Percentiles rank a stretch among this genome's conserved stretches.
phyloP scores from a whole-genome alignment of 2,113 vertebrate species.

The Indri indri region DNA sequence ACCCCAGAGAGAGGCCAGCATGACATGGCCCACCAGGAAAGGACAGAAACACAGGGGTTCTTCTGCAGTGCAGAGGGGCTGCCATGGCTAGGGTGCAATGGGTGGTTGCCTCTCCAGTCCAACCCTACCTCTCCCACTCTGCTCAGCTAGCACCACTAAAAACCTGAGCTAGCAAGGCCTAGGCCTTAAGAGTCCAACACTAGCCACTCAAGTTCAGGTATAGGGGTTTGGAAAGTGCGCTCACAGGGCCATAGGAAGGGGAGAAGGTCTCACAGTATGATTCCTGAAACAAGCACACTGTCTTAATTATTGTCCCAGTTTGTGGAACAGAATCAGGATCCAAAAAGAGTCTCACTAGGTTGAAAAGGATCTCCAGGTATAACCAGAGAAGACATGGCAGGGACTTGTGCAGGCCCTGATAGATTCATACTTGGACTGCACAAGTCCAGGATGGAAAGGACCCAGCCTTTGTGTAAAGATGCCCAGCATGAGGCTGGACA shows the following conservation, averaged over 20 bases:
- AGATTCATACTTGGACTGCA: not conserved
- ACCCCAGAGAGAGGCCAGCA: not conserved
- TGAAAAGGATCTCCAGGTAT: not conserved
- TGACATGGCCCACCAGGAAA: not conserved
- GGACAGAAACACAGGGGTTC: not conserved
- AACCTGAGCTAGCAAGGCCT: not conserved
- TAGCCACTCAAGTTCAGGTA: not conserved
- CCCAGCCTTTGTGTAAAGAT: not conserved
- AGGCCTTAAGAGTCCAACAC: not conserved
- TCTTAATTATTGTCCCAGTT: not conserved
- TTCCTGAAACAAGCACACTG: not conserved
- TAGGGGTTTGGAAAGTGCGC: not conserved
- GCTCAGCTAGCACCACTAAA: not conserved
- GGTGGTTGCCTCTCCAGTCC: not conserved
- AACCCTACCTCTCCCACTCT: not conserved
- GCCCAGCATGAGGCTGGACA: not conserved
- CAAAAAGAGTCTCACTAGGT: not conserved
- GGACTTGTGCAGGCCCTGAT: not conserved
- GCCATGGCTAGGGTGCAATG: not conserved
- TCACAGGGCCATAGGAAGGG: not conserved
- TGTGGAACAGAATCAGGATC: not conserved
- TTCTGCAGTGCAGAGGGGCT: not conserved
- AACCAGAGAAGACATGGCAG: not conserved
- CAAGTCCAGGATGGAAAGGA: not conserved
- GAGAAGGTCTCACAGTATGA: not conserved